Conservation (phyloP, 2,888 invertebrate species). For the Anaspis maculata region DNA sequence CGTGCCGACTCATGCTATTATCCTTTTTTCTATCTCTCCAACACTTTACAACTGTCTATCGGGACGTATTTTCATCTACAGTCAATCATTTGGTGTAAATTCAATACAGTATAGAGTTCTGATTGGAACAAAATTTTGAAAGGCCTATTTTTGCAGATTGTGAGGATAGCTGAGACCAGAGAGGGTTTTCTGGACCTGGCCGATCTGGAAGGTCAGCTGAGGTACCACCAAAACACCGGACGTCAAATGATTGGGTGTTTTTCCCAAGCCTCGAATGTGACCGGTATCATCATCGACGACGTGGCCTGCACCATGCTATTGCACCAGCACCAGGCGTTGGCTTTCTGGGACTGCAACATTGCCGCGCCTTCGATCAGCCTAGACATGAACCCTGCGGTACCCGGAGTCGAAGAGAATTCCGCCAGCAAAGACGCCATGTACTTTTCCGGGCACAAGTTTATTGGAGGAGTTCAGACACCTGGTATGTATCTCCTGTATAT, state of each 20-base stretch:
- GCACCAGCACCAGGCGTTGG: conserved; percentile 73
- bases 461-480: conserved; percentile 85
- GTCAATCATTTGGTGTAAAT: no score
- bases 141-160: conserved; percentile 58
- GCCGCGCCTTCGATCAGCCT: conserved; percentile 72
- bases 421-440: conserved; percentile 83
- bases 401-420: conserved; percentile 58
- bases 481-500: no score
- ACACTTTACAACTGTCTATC: no score
- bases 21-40: no score
- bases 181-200: conserved; percentile 73
- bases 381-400: conserved; percentile 75
- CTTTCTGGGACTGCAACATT: conserved; percentile 86
- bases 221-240: conserved; percentile 53
- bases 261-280: conserved; percentile 80
- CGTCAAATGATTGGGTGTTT: conserved; percentile 75
- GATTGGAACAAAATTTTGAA: no score
- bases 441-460: conserved; percentile 84
- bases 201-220: conserved; percentile 63
- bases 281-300: conserved; percentile 79
- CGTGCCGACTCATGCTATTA: no score
- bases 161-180: conserved; percentile 68
- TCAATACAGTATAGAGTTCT: no score
- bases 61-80: no score
- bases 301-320: conserved; percentile 71